These are phyloP conservation scores for Puntigrus tetrazona DNA, from an alignment of 2,113 vertebrate species.

Conservation along the genomic window DNA sequence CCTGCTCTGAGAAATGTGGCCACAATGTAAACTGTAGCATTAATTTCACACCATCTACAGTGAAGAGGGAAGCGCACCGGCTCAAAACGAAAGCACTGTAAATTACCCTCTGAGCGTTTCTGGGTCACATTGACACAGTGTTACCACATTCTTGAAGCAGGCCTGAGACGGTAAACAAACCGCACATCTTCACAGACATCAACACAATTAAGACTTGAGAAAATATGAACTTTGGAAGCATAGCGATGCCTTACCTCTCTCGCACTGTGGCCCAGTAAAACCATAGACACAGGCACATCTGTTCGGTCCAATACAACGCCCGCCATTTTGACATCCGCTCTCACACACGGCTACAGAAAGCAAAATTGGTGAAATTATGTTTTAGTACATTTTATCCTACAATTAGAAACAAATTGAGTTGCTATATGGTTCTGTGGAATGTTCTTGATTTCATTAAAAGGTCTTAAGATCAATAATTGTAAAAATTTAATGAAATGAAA, in stretches of 20 bases:
- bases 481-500: neutral
- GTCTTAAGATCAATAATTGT: neutral
- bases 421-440: neutral
- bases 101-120: neutral
- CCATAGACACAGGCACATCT: slow-evolving; percentile 96
- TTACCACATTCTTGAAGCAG: slow-evolving; percentile 19
- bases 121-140: neutral
- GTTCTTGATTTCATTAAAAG: neutral
- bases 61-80: neutral
- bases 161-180: slow-evolving; percentile 30
- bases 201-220: slow-evolving; percentile 2
- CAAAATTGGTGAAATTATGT: slow-evolving; percentile 5
- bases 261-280: slow-evolving; percentile 96
- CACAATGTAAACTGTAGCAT: slow-evolving; percentile 18
- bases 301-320: slow-evolving; percentile 93
- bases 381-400: neutral
- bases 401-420: neutral
- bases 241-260: slow-evolving; percentile 84
- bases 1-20: neutral
- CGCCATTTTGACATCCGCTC: slow-evolving; percentile 93
- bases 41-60: slow-evolving; percentile 15
- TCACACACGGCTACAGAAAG: slow-evolving; percentile 86
- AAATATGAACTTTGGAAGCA: slow-evolving; percentile 30
- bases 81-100: neutral
- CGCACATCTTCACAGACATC: slow-evolving; percentile 10